These are phyloP conservation scores for Butorides virescens DNA, from an alignment of 2,113 vertebrate genomes.

Conservation along the genomic window DNA sequence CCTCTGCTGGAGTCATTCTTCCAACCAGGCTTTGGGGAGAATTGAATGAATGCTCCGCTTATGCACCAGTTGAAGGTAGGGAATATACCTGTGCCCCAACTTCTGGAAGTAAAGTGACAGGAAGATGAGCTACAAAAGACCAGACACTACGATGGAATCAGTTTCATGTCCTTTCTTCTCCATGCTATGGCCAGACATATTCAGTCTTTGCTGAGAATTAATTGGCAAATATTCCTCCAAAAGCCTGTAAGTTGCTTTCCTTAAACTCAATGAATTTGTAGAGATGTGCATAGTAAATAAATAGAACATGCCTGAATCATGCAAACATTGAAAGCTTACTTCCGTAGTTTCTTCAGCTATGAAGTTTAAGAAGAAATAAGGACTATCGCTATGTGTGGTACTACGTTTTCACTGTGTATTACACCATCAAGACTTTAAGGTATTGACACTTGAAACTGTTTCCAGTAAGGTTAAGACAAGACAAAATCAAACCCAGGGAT, in stretches of 20 bases:
- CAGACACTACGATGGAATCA: fast-evolving
- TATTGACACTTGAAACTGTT: not conserved
- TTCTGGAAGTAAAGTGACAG: not conserved
- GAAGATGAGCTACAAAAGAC: not conserved
- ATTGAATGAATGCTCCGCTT: not conserved
- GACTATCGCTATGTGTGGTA: not conserved
- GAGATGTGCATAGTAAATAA: not conserved
- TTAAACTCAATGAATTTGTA: not conserved
- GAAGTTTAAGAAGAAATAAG: not conserved
- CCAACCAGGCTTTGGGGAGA: not conserved
- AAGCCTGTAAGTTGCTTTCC: not conserved
- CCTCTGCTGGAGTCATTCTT: not conserved
- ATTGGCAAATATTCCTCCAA: not conserved
- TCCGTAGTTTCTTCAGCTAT: not conserved
- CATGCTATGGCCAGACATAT: not conserved
- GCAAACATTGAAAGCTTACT: not conserved
- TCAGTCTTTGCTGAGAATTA: not conserved
- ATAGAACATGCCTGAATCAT: not conserved
- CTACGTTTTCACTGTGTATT: not conserved
- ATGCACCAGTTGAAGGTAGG: not conserved
- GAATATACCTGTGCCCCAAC: not conserved
- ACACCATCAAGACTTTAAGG: not conserved
- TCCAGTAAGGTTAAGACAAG: not conserved
- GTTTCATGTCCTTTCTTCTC: not conserved
- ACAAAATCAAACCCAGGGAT: not conserved